phyloP scores from a whole-genome alignment of 2,797 vertebrate species.

The Phataginus tetradactyla region DNA sequence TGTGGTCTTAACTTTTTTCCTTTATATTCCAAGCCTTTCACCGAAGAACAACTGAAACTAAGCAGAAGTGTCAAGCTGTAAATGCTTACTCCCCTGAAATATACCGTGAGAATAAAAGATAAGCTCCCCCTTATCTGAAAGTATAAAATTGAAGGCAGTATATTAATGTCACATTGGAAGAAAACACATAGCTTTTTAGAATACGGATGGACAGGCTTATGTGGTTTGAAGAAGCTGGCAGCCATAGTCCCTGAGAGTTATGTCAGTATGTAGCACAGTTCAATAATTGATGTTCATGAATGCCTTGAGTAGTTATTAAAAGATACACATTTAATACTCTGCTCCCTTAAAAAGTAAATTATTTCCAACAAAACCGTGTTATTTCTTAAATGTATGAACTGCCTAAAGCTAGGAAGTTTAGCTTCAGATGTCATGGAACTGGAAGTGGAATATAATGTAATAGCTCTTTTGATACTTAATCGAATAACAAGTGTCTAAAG shows the following conservation, averaged over 20 bases:
- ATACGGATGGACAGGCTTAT: background rate
- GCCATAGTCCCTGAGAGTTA: background rate
- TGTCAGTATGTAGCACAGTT: background rate
- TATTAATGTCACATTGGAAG: constrained; percentile 13
- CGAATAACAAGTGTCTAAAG: background rate
- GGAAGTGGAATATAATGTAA: background rate
- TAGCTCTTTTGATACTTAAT: constrained; percentile 20
- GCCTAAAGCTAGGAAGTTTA: background rate
- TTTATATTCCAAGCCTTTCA: constrained; percentile 15
- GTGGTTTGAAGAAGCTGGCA: background rate
- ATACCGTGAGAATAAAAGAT: background rate
- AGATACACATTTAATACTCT: background rate
- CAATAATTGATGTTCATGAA: background rate
- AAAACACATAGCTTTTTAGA: background rate
- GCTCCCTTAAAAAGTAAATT: background rate
- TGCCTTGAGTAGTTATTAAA: background rate
- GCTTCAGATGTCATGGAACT: background rate
- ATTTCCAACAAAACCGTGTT: background rate
- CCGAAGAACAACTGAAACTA: constrained; percentile 25
- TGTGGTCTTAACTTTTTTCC: background rate
- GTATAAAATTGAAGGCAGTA: background rate
- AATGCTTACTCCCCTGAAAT: background rate
- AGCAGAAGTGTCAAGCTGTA: background rate
- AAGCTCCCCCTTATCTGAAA: background rate
- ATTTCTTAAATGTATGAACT: background rate